A percentile compares a stretch with the other conserved stretches of the same genome.
Evolutionary conservation across 2,113 vertebrate genomes (phyloP).

Genomic region (Brachyhypopomus gauderio): DNA sequence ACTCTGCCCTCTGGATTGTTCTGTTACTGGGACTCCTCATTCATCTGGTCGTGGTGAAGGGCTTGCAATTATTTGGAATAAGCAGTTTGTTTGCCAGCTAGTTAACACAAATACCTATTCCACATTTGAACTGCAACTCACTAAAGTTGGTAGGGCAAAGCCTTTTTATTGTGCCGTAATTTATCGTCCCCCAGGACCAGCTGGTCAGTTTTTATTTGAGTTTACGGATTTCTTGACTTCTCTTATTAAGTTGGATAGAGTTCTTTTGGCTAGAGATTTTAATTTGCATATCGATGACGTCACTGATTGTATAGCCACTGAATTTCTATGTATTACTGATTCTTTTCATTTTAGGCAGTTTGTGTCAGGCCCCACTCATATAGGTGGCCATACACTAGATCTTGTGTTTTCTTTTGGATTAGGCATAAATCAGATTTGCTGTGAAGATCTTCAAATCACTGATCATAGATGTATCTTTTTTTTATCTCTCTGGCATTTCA

Average conservation of each 20-base stretch:
- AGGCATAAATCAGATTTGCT: neutral
- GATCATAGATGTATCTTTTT: slow-evolving; percentile 9
- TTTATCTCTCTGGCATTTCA: neutral
- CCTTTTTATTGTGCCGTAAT: neutral
- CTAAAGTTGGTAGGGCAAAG: neutral
- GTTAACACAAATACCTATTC: no score
- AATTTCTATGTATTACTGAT: neutral
- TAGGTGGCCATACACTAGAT: no score
- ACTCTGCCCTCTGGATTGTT: no score
- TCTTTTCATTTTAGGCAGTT: neutral
- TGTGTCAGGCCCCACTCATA: neutral
- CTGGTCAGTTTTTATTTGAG: neutral
- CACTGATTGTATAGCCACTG: neutral
- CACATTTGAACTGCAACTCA: no score
- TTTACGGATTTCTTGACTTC: neutral
- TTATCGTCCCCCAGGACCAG: neutral
- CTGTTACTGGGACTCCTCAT: no score
- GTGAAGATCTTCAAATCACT: neutral
- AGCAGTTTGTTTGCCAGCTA: no score
- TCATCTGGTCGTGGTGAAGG: no score
- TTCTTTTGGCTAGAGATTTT: neutral
- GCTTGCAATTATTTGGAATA: no score
- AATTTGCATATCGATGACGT: neutral
- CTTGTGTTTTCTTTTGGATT: neutral
- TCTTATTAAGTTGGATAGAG: neutral